phyloP scores from a whole-genome alignment of 2,888 invertebrate genomes.

The Nymphalis urticae region DNA sequence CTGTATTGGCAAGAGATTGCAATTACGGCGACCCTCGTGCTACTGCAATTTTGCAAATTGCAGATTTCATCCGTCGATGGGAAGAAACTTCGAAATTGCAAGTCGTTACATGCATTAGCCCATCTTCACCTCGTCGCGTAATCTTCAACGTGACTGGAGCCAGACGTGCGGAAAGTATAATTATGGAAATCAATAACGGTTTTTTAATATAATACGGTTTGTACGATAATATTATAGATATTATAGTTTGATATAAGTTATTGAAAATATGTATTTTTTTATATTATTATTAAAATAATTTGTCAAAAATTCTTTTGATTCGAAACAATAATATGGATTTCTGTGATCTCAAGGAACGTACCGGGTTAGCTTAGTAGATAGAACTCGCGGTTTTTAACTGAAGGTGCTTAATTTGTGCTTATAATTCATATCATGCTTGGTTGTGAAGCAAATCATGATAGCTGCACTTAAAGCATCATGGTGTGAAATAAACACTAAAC shows the following conservation, averaged over 20 bases:
- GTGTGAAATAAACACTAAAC: too few species aligned
- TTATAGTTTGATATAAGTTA: too few species aligned
- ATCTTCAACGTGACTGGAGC: slow-evolving; percentile 43
- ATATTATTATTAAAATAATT: background rate
- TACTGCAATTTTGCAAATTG: slow-evolving; percentile 76
- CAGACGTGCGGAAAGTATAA: slow-evolving; percentile 39
- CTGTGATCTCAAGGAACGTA: too few species aligned
- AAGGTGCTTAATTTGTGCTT: too few species aligned
- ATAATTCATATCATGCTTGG: too few species aligned
- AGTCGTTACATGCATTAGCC: slow-evolving; percentile 63
- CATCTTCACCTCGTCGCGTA: slow-evolving; percentile 52
- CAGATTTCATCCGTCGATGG: slow-evolving; percentile 66
- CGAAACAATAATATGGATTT: too few species aligned
- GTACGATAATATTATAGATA: slow-evolving; percentile 6
- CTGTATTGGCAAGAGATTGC: slow-evolving; percentile 61
- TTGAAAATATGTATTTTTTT: too few species aligned
- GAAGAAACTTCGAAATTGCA: slow-evolving; percentile 69
- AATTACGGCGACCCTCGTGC: slow-evolving; percentile 68
- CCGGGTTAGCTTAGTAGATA: too few species aligned
- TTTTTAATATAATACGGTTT: slow-evolving; percentile 23
- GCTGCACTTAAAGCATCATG: too few species aligned
- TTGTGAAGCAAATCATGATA: too few species aligned
- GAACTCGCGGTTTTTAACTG: too few species aligned
- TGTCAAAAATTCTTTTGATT: too few species aligned
- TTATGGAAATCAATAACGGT: slow-evolving; percentile 37